phyloP scores from a whole-genome alignment of 2,797 vertebrate species.

The Synanceia verrucosa region DNA sequence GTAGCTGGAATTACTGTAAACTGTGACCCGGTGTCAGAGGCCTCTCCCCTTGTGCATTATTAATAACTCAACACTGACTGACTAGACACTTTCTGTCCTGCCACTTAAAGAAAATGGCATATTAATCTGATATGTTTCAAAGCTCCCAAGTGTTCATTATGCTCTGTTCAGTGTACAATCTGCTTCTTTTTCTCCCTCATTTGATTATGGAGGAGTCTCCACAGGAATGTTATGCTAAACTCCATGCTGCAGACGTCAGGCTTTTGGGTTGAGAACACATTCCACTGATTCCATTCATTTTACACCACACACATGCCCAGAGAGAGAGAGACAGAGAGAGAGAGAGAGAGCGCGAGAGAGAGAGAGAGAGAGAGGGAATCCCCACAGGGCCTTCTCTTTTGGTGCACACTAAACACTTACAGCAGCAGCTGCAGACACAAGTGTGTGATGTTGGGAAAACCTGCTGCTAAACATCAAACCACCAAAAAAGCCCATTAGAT shows the following conservation, averaged over 20 bases:
- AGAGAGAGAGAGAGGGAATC: slow-evolving; percentile 46
- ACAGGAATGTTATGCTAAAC: slow-evolving; percentile 68
- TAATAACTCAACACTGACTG: slow-evolving; percentile 47
- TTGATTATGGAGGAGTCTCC: slow-evolving; percentile 59
- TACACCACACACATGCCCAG: slow-evolving; percentile 50
- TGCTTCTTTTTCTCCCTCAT: slow-evolving; percentile 20
- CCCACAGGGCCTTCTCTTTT: slow-evolving; percentile 59
- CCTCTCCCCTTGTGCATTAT: slow-evolving; percentile 53
- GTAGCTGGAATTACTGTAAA: slow-evolving; percentile 52
- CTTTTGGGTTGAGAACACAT: slow-evolving; percentile 65
- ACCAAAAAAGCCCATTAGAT: slow-evolving; percentile 58
- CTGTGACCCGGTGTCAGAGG: slow-evolving; percentile 26
- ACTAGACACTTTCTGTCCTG: slow-evolving; percentile 36
- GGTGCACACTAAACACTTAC: slow-evolving; percentile 62
- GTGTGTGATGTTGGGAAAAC: slow-evolving; percentile 72
- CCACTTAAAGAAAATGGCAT: slow-evolving; percentile 6
- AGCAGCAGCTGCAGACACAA: slow-evolving; percentile 78
- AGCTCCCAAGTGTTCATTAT: slow-evolving; percentile 20
- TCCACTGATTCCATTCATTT: slow-evolving; percentile 75
- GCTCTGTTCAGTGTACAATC: slow-evolving; percentile 22
- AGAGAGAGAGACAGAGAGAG: slow-evolving; percentile 25
- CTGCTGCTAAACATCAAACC: slow-evolving; percentile 74
- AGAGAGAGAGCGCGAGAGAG: slow-evolving; percentile 11
- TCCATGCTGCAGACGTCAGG: slow-evolving; percentile 62
- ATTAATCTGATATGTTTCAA: slow-evolving; percentile 24